Conservation (phyloP, 2,888 invertebrate species). For the Brenthis hecate region DNA sequence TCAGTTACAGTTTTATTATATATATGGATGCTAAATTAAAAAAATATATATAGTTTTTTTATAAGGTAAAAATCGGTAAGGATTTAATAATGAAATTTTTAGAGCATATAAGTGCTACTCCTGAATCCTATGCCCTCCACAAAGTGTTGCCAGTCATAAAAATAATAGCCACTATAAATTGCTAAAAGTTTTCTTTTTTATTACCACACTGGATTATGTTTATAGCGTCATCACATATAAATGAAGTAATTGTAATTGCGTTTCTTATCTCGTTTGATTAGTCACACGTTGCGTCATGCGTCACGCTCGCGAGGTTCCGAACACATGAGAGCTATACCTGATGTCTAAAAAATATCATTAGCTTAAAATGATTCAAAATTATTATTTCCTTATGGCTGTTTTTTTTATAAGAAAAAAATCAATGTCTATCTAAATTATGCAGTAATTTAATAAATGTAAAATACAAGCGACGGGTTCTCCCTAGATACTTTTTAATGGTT, state of each 20-base stretch:
- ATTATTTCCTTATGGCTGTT: neutral
- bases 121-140: neutral
- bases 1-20: too few species aligned
- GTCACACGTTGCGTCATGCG: conserved; percentile 73
- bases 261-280: conserved; percentile 76
- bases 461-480: too few species aligned
- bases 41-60: too few species aligned
- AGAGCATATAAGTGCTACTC: neutral
- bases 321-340: conserved; percentile 25
- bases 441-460: too few species aligned
- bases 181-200: conserved; percentile 19
- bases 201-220: conserved; percentile 30
- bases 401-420: too few species aligned
- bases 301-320: conserved; percentile 49
- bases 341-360: neutral
- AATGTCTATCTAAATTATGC: too few species aligned
- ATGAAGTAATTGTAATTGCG: conserved; percentile 73
- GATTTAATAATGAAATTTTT: neutral
- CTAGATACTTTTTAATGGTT: too few species aligned
- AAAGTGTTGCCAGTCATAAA: conserved; percentile 6
- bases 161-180: conserved; percentile 6
- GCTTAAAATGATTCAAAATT: neutral
- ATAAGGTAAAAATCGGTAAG: neutral
- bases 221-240: conserved; percentile 50
- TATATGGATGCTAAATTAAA: too few species aligned